These are phyloP conservation scores for Alca torda DNA, from an alignment of 2,797 vertebrate species.

Conservation along the genomic window DNA sequence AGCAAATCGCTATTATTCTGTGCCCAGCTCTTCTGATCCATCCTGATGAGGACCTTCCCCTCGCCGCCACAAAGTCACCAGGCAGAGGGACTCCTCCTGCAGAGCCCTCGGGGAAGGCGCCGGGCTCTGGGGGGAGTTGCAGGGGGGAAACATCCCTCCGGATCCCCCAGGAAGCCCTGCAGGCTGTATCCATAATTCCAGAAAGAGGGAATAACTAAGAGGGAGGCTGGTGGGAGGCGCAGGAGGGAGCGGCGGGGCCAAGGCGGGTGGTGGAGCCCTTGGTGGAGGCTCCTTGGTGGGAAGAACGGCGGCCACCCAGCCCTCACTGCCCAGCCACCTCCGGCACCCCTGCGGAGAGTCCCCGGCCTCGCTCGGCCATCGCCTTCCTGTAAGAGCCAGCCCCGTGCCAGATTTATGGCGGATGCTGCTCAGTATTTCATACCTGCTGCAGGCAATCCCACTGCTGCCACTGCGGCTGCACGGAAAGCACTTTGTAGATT, in stretches of 20 bases:
- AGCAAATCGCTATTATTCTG: neutral
- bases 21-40: neutral
- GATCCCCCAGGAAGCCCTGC: neutral
- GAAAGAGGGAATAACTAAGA: accelerated
- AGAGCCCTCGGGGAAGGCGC: neutral
- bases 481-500: neutral
- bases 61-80: neutral
- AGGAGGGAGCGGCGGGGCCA: accelerated
- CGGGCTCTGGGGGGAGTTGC: too few species aligned
- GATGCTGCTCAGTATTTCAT: neutral
- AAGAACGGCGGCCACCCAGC: accelerated
- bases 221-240: neutral
- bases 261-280: accelerated
- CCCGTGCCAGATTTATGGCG: neutral
- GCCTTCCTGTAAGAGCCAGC: neutral
- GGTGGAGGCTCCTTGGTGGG: neutral
- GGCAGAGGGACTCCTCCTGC: neutral
- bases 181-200: neutral
- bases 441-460: neutral
- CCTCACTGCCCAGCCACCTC: neutral
- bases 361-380: neutral
- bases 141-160: neutral
- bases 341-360: neutral
- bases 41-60: neutral
- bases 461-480: conserved; percentile 4